phyloP scores from a whole-genome alignment of 2,113 vertebrate genomes.

The Chlamydotis undulata region DNA sequence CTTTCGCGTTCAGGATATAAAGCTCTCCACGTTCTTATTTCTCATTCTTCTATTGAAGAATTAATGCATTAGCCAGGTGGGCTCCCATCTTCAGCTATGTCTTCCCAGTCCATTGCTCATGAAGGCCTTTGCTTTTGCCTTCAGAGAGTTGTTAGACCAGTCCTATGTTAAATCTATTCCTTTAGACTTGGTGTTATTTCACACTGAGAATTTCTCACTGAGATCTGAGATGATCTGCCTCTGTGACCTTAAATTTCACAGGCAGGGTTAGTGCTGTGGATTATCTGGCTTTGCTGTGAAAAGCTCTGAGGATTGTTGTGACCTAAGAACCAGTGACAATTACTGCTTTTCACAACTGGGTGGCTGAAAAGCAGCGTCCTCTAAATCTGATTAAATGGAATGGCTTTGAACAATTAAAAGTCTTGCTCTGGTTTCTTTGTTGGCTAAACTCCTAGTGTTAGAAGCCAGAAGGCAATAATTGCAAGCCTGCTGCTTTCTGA shows the following conservation, averaged over 20 bases:
- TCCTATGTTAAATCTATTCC: not conserved
- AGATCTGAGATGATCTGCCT: not conserved
- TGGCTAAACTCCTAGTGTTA: not conserved
- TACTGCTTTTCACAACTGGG: not conserved
- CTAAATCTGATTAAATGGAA: slow-evolving; percentile 22
- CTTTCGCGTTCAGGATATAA: not conserved
- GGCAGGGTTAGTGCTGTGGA: not conserved
- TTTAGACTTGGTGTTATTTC: not conserved
- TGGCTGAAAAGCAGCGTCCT: not conserved
- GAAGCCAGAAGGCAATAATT: not conserved
- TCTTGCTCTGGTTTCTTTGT: not conserved
- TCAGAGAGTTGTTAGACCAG: not conserved
- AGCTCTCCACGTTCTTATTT: not conserved
- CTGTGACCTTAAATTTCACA: not conserved
- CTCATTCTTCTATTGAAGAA: not conserved
- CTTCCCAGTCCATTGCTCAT: not conserved
- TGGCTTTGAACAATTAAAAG: not conserved
- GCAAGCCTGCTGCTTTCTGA: not conserved
- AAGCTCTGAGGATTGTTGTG: slow-evolving; percentile 6
- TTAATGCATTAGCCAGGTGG: not conserved
- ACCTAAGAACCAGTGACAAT: not conserved
- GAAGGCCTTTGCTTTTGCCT: not conserved
- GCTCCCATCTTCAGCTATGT: not conserved
- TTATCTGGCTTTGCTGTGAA: slow-evolving; percentile 38
- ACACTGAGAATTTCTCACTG: not conserved